Percentiles rank a stretch among this genome's conserved stretches.
Evolutionary conservation across 2,888 invertebrate species (phyloP).

Genomic region (Lasioglossum malachurum): DNA sequence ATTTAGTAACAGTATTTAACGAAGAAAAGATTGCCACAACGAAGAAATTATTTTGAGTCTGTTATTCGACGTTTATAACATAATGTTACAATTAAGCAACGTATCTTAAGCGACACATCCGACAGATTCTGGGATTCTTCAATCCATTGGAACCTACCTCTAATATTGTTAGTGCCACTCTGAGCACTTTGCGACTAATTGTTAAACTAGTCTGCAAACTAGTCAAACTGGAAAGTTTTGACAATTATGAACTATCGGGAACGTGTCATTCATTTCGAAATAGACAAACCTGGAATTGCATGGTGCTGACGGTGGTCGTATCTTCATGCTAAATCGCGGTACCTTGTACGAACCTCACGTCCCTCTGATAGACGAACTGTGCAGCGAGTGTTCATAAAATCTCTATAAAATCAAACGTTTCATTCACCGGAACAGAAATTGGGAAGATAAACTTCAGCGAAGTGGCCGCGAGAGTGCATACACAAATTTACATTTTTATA

Average conservation of each 20-base stretch:
- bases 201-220: constrained; percentile 1
- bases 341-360: not conserved
- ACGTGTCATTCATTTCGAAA: not conserved
- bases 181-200: not conserved
- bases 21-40: not conserved
- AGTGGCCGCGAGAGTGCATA: not conserved
- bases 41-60: not conserved
- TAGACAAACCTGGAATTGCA: not conserved
- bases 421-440: not conserved
- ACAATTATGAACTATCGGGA: not conserved
- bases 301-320: not conserved
- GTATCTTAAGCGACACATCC: not conserved
- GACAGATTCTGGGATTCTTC: not conserved
- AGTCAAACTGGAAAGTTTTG: not conserved
- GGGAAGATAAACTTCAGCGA: not conserved
- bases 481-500: not conserved
- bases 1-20: not conserved
- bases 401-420: not conserved
- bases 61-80: not conserved
- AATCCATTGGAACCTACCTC: not conserved
- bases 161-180: not conserved
- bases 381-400: not conserved
- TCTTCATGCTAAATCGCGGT: not conserved
- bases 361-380: not conserved
- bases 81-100: not conserved